phyloP scores from a whole-genome alignment of 2,113 vertebrate genomes.

The Bubo scandiacus region DNA sequence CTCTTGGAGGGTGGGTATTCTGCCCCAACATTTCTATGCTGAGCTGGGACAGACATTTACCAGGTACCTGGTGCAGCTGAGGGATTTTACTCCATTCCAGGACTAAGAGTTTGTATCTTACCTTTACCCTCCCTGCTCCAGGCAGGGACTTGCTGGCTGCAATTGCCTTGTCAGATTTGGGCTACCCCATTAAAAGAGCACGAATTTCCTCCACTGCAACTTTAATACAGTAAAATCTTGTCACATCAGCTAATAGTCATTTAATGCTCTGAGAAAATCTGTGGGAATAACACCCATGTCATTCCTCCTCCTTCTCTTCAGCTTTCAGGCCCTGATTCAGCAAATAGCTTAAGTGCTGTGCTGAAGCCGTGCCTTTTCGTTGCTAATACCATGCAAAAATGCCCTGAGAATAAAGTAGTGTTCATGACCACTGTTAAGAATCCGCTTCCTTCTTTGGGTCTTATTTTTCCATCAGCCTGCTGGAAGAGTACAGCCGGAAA shows the following conservation, averaged over 20 bases:
- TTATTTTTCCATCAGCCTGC: conserved; percentile 13
- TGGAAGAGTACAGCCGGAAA: conserved; percentile 22
- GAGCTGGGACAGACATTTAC: background rate
- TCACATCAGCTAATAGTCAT: background rate
- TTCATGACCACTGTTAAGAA: background rate
- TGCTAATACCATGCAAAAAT: conserved; percentile 42
- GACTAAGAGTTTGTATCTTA: background rate
- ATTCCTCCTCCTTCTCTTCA: background rate
- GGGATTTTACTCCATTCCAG: background rate
- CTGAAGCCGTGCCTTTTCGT: conserved; percentile 23
- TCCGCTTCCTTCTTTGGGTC: conserved; percentile 7
- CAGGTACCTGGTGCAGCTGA: background rate
- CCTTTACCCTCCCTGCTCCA: background rate
- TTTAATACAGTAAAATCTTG: background rate
- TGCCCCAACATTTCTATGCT: background rate
- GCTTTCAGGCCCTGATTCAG: conserved; percentile 26
- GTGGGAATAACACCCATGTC: background rate
- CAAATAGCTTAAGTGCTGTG: background rate
- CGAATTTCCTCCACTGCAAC: background rate
- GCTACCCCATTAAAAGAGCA: background rate
- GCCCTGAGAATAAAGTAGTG: conserved; percentile 18
- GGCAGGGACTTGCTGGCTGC: background rate
- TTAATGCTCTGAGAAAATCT: background rate
- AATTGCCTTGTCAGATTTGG: background rate
- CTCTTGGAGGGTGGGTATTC: background rate